Percentiles rank a stretch among this genome's conserved stretches.
Conservation (phyloP, 2,113 vertebrate species). For the Rhineura floridana region DNA sequence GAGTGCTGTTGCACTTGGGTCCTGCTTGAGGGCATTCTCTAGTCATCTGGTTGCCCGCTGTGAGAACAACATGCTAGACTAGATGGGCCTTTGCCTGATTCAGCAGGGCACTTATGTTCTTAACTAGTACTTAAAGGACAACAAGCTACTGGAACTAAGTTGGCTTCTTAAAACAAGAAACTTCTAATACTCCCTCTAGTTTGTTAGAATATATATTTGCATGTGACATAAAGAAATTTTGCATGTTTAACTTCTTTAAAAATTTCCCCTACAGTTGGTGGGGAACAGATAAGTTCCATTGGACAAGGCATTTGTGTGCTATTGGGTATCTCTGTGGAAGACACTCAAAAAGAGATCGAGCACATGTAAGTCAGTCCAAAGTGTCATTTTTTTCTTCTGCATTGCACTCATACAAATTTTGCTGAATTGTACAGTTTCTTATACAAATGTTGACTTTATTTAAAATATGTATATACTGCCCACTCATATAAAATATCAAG, state of each 20-base stretch:
- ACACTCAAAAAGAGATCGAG: slow-evolving; percentile 91
- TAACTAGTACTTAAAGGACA: not conserved
- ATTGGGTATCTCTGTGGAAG: slow-evolving; percentile 91
- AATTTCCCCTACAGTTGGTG: slow-evolving; percentile 80
- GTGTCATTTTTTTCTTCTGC: not conserved
- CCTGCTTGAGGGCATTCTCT: too few species aligned
- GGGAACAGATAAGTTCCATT: slow-evolving; percentile 91
- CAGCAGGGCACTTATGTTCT: too few species aligned
- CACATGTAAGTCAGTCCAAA: slow-evolving; percentile 88
- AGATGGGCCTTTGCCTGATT: too few species aligned
- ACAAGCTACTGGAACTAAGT: not conserved
- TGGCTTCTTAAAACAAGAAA: not conserved
- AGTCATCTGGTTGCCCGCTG: too few species aligned
- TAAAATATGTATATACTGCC: too few species aligned
- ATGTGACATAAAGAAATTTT: not conserved
- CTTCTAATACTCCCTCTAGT: not conserved
- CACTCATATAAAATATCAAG: too few species aligned
- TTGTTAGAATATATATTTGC: not conserved
- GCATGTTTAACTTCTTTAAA: not conserved
- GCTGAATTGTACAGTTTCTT: not conserved
- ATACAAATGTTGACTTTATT: not conserved
- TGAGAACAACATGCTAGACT: too few species aligned
- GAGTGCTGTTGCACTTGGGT: too few species aligned
- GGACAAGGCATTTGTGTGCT: slow-evolving; percentile 92
- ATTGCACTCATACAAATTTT: not conserved